These are phyloP conservation scores for Carduelis carduelis DNA, from an alignment of 2,797 vertebrate species.

Conservation along the genomic window DNA sequence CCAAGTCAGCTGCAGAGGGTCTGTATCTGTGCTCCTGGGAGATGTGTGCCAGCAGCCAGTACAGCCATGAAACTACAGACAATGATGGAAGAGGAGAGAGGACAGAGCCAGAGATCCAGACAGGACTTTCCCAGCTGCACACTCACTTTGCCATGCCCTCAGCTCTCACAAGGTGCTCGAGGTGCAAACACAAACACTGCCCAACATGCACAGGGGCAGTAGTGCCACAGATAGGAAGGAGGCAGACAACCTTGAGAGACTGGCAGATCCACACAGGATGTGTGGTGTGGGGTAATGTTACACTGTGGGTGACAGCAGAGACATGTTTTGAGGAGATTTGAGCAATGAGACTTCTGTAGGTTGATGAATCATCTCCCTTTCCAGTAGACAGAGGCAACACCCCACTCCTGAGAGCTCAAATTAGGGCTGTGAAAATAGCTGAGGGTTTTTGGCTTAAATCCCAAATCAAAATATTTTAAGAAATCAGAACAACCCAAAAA, in stretches of 20 bases:
- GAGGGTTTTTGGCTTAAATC: neutral
- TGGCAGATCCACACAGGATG: neutral
- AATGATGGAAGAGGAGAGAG: neutral
- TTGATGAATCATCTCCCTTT: neutral
- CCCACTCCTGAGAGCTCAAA: neutral
- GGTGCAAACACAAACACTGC: neutral
- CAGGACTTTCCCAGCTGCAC: neutral
- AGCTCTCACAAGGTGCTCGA: neutral
- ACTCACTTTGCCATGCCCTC: neutral
- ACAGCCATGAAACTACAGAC: neutral
- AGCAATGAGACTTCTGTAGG: neutral
- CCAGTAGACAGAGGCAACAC: slow-evolving; percentile 3
- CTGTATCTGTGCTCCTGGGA: neutral
- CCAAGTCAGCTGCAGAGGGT: neutral
- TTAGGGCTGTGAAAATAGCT: neutral
- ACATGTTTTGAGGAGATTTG: neutral
- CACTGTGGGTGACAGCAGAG: neutral
- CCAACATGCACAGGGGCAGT: neutral
- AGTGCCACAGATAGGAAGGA: neutral
- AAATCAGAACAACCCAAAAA: slow-evolving; percentile 11
- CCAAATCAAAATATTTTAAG: slow-evolving; percentile 50
- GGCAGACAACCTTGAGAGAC: neutral
- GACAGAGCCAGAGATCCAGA: neutral
- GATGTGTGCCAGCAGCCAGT: neutral
- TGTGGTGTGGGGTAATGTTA: neutral